phyloP scores from a whole-genome alignment of 2,888 invertebrate genomes.

The Tetragonula carbonaria region DNA sequence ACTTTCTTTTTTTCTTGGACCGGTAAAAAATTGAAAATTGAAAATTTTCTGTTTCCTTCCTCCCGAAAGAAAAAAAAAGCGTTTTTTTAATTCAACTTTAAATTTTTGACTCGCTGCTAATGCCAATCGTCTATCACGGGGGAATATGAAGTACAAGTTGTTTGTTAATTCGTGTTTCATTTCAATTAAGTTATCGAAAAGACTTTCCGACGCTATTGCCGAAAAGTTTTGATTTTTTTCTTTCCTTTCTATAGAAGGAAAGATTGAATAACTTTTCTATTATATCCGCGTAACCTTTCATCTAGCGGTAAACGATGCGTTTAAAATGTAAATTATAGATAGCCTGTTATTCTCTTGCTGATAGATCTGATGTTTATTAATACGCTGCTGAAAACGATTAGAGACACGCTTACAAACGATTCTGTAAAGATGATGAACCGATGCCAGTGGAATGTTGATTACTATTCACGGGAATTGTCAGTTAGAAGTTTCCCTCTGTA shows the following conservation, averaged over 20 bases:
- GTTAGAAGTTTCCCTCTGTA: neutral
- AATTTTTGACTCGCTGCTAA: no score
- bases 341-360: neutral
- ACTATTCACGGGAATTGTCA: neutral
- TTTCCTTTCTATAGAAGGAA: neutral
- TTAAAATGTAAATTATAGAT: constrained; percentile 7
- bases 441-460: neutral
- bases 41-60: no score
- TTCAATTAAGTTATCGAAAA: no score
- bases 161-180: no score
- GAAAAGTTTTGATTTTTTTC: no score
- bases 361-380: neutral
- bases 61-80: no score
- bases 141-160: no score
- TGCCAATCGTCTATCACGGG: no score
- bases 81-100: no score
- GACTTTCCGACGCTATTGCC: no score
- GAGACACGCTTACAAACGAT: neutral
- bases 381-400: neutral
- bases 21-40: no score
- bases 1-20: no score
- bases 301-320: neutral
- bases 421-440: neutral
- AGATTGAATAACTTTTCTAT: neutral
- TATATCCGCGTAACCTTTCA: neutral